Evolutionary conservation across 2,113 vertebrate species (phyloP), one percentile per base, ranked within the genome.

Genomic region (Daphoenositta chrysoptera): DNA sequence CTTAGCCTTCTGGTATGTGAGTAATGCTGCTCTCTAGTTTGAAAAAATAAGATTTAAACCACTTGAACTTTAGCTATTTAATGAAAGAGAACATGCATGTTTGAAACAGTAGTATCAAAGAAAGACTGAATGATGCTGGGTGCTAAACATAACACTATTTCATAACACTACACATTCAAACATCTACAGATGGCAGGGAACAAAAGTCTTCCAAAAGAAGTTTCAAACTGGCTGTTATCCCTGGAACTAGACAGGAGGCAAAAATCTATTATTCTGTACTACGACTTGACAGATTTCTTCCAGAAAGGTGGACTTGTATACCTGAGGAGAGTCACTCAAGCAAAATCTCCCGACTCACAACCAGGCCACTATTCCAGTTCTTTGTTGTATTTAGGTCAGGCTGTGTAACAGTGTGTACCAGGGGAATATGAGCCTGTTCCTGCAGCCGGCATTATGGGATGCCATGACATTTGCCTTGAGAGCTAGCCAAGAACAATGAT

Each of bases 1-100:
- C 94, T 97, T 97, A 96, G 93, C 57, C 51, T 87, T 96, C 69
- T 97, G 97, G 97, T 97, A 97, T 97, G 95, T 90, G 87, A 97
- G 89, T 83, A 97, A 96, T 88, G 95, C 85, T 94, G 83, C 87
- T 96, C 90, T 93, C 85, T 89, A 79, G 64, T 89, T 93, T 57
- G 78, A 96, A 97, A 96, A 83, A 94, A 75, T 95, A 79, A 81
- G 68, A 91, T 63, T 87, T 94, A 95, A 97, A 93, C 88, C 85
- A 95, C 78, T 96, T 92, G 90, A 94, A 93, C 92, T 93, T 85
- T 18, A 96, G 90, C 91, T 89, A 51, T 92, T 88, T 86, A 87
- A 94, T 80, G 70, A 92, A 77, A 93, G 89, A 88, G 71, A 91
- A 87, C 45, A 83, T 28, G n/a, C 39, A 87, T 66, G 58, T 61